Evolutionary conservation across 2,113 vertebrate genomes (phyloP).

Genomic region (Leucopsar rothschildi): DNA sequence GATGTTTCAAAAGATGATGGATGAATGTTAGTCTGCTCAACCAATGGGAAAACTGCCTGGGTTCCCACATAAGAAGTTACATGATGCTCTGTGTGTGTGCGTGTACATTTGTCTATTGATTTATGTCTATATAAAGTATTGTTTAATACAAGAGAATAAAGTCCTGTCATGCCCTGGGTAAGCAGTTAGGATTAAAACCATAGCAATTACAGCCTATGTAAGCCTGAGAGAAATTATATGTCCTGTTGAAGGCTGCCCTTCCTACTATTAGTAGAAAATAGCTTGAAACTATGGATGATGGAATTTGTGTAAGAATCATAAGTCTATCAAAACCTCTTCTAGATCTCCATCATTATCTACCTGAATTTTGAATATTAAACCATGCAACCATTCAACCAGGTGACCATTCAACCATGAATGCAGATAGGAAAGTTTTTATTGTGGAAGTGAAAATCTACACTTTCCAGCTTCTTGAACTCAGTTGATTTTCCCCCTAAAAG

Average conservation of each 20-base stretch:
- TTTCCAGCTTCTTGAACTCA: not conserved
- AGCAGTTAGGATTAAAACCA: not conserved
- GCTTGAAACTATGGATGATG: not conserved
- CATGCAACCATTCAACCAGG: not conserved
- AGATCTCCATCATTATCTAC: not conserved
- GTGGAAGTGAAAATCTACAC: not conserved
- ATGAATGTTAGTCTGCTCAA: not conserved
- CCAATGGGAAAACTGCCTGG: not conserved
- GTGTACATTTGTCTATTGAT: not conserved
- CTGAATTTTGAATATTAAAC: not conserved
- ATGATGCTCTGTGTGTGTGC: not conserved
- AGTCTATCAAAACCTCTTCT: not conserved
- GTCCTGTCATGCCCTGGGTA: not conserved
- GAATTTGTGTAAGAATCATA: not conserved
- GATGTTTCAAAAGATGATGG: not conserved
- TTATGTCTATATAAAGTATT: not conserved
- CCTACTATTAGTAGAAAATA: not conserved
- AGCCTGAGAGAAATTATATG: not conserved
- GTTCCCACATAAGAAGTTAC: not conserved
- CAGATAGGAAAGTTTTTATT: not conserved
- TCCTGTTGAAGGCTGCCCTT: not conserved
- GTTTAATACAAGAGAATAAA: not conserved
- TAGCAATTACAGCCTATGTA: not conserved
- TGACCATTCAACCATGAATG: no score
- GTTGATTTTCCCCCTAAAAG: not conserved